Base-by-base conservation (phyloP, 2,113 vertebrate genomes). In the Spea bombifrons region DNA sequence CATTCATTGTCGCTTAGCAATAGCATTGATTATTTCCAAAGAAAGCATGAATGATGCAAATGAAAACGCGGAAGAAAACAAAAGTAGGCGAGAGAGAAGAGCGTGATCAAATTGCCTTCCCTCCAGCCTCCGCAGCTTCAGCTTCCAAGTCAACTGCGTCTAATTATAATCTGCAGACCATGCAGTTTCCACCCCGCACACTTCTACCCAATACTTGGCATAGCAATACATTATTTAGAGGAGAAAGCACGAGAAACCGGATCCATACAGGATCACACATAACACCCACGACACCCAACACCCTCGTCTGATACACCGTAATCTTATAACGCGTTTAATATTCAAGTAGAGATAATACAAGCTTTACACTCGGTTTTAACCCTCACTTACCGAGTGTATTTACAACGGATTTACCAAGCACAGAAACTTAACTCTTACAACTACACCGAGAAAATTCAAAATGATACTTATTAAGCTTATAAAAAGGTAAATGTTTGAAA, bases 1-100 rank as follows among this genome's bases (percentile, higher is more conserved):
- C 86, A 87, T 91, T 93, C 83, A 84, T 67, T 81, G 86, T 89
- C 89, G 83, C 90, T 68, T 83, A 90, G 90, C 85, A 87, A 88
- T 85, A 78, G 81, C 75, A 84, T 88, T 43, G 52, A 59, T 61
- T 66, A 76, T 49, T 47, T n/a, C 48, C 44, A 74, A 73, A 55
- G 70, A 66, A 73, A 59, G 44, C 45, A 74, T 74, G 71, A 80
- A 74, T 73, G 64, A 74, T 61, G 48, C n/a, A 53, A 8, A 30
- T 43, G 59, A 47, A 46, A 30, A 16, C 8, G 2, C n/a, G 43
- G 16, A 66, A 9, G 8, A 8, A 16, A 17, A 50, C 46, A 66
- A 30, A 64, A 44, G 65, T 55, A 67, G 16, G 44, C 1, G 47
- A 7, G 43, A 16, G 8, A 44, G 6, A 52, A 12, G 49, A 17